Conservation (phyloP, 2,113 vertebrate species). For the Paradoxurus hermaphroditus region DNA sequence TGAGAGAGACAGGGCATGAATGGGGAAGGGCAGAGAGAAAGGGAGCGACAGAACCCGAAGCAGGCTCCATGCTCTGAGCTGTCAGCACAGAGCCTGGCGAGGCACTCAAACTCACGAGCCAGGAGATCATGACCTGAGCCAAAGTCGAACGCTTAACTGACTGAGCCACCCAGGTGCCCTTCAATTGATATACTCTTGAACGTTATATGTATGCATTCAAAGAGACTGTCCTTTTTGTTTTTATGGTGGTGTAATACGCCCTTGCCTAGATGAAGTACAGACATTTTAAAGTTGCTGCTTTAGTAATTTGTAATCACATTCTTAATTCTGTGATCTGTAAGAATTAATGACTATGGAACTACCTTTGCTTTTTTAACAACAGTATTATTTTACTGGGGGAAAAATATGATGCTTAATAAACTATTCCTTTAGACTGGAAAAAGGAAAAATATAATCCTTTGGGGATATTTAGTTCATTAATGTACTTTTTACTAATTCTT, state of each 20-base stretch:
- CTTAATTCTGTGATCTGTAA: slow-evolving; percentile 1
- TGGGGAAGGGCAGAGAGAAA: too few species aligned
- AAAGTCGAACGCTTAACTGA: too few species aligned
- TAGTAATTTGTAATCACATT: background rate
- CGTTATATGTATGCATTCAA: background rate
- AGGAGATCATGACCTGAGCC: too few species aligned
- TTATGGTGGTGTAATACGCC: background rate
- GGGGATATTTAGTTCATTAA: background rate
- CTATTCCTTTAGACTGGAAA: background rate
- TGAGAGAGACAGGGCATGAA: too few species aligned
- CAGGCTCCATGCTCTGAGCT: too few species aligned
- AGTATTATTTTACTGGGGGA: background rate
- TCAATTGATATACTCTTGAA: background rate
- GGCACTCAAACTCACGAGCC: too few species aligned
- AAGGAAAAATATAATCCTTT: background rate
- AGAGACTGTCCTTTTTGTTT: background rate
- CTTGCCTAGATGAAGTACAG: background rate
- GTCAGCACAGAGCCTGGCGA: too few species aligned
- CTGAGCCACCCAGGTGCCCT: too few species aligned
- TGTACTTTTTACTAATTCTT: background rate
- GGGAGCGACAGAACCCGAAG: too few species aligned
- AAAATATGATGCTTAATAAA: background rate
- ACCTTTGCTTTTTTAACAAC: background rate
- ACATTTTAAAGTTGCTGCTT: background rate
- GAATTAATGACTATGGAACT: background rate